Conservation (phyloP, 2,797 vertebrate genomes). For the Scyliorhinus canicula region DNA sequence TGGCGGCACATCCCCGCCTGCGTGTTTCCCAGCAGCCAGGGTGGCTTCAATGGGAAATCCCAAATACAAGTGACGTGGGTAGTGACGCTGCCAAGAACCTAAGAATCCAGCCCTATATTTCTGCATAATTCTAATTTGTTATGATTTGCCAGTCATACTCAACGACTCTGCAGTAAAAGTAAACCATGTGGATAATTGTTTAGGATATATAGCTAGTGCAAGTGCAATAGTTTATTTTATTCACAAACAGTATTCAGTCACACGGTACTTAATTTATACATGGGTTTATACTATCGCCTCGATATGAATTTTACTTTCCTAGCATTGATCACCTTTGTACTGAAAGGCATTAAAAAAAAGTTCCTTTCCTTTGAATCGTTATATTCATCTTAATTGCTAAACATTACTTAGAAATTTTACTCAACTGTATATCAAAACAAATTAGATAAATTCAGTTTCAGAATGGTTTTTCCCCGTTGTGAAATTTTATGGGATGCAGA, state of each 20-base stretch:
- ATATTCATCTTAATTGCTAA: background rate
- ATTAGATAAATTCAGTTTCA: background rate
- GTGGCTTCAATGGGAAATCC: no score
- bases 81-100: no score
- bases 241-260: background rate
- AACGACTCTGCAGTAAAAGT: background rate
- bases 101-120: no score
- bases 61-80: no score
- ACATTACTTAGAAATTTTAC: background rate
- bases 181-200: background rate
- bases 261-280: slow-evolving; percentile 25
- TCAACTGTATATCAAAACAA: background rate
- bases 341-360: background rate
- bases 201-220: background rate
- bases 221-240: slow-evolving; percentile 20
- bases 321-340: background rate
- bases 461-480: background rate
- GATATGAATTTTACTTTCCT: background rate
- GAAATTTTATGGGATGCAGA: background rate
- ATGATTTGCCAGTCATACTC: slow-evolving; percentile 8
- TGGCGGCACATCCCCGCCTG: no score
- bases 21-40: no score
- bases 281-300: background rate
- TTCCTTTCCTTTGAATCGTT: background rate
- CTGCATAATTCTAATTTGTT: background rate